These are phyloP conservation scores for Drosophila lini DNA, from an alignment of 1,140 invertebrate species.

Conservation along the genomic window DNA sequence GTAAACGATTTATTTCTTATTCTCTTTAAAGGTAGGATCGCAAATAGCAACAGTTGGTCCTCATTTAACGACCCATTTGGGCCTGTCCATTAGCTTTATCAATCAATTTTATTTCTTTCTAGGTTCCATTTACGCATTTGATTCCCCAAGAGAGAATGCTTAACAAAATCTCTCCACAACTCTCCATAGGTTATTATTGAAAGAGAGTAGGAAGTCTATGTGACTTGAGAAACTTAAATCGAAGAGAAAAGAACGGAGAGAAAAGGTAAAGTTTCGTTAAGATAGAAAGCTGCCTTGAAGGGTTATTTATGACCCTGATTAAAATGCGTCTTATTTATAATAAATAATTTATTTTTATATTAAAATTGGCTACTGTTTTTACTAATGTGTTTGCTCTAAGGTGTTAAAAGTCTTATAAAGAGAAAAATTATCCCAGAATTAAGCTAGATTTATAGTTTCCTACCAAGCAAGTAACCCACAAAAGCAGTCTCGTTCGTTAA, in stretches of 20 bases:
- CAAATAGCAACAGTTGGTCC: too few species aligned
- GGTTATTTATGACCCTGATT: not conserved
- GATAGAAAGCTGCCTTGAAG: too few species aligned
- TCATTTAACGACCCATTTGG: not conserved
- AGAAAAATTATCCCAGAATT: not conserved
- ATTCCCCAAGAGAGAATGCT: accelerated
- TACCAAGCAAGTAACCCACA: not conserved
- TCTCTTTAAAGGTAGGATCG: too few species aligned
- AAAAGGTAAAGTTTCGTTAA: not conserved
- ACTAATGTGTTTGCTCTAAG: not conserved
- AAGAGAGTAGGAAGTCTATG: not conserved
- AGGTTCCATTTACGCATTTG: too few species aligned
- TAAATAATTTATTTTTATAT: not conserved
- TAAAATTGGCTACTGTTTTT: too few species aligned
- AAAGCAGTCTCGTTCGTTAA: conserved; percentile 26
- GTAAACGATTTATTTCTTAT: too few species aligned
- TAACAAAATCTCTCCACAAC: not conserved
- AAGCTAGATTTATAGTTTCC: too few species aligned
- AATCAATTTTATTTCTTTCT: too few species aligned
- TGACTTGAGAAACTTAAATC: not conserved
- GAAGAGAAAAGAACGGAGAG: not conserved
- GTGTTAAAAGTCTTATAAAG: not conserved
- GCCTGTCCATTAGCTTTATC: too few species aligned
- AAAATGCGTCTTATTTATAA: not conserved
- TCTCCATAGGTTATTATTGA: not conserved